These are phyloP conservation scores for Sciaenops ocellatus DNA, from an alignment of 2,797 vertebrate genomes.

Conservation along the genomic window DNA sequence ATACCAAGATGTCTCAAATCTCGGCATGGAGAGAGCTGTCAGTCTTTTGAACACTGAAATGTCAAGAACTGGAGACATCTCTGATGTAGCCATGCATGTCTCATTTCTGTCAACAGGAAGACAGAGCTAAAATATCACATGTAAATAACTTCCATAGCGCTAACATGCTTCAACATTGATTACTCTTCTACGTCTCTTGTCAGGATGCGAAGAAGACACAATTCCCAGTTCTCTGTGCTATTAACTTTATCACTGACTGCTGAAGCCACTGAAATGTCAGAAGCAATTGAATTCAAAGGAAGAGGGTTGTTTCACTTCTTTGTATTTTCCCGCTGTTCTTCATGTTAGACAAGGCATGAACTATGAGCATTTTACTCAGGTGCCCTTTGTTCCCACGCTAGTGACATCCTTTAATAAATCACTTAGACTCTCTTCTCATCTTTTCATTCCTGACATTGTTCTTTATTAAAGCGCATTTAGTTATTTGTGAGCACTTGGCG, in stretches of 20 bases:
- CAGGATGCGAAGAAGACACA: constrained; percentile 21
- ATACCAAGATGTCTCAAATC: constrained; percentile 36
- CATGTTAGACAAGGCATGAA: constrained; percentile 14
- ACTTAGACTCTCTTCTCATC: constrained; percentile 2
- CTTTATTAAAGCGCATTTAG: constrained; percentile 2
- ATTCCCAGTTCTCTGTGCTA: constrained; percentile 27
- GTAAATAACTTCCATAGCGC: constrained; percentile 22
- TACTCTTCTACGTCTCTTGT: constrained; percentile 22
- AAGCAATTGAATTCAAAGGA: constrained; percentile 24
- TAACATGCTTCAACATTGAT: constrained; percentile 25
- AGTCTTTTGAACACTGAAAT: constrained; percentile 32
- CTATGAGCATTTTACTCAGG: constrained; percentile 16
- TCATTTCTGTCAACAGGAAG: constrained; percentile 48
- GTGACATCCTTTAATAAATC: constrained; percentile 45
- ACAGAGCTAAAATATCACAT: constrained; percentile 34
- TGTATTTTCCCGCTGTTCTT: constrained; percentile 29
- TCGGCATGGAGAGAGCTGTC: constrained; percentile 33
- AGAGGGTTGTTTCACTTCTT: constrained; percentile 11
- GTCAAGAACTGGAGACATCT: constrained; percentile 12
- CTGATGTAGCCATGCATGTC: constrained; percentile 25
- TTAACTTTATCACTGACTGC: constrained; percentile 39
- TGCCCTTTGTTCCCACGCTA: constrained; percentile 41
- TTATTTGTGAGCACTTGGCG: not conserved
- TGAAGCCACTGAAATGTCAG: constrained; percentile 41
- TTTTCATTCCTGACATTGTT: constrained; percentile 6